phyloP scores from a whole-genome alignment of 2,888 invertebrate species.

The Seira musarum region DNA sequence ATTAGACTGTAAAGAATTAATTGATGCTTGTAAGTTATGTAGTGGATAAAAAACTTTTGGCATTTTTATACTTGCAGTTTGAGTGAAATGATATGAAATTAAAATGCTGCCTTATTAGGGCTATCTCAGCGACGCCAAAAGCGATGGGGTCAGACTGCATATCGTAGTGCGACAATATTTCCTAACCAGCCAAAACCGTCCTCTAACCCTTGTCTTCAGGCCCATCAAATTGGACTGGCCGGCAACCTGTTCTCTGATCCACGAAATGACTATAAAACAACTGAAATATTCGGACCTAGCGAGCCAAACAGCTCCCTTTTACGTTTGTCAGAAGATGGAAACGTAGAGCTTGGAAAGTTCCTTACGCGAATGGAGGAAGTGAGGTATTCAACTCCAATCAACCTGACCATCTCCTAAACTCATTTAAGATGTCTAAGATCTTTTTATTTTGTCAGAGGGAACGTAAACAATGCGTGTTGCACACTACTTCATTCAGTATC shows the following conservation, averaged over 20 bases:
- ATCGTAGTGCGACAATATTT: too few species aligned
- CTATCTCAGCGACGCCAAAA: slow-evolving; percentile 41
- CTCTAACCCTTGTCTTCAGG: slow-evolving; percentile 6
- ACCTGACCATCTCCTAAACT: not conserved
- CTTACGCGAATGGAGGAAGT: slow-evolving; percentile 29
- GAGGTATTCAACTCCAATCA: not conserved
- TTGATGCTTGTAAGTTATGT: slow-evolving; percentile 51
- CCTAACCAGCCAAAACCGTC: not conserved
- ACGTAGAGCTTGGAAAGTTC: slow-evolving; percentile 25
- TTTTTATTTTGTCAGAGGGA: slow-evolving; percentile 24
- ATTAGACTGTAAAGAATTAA: slow-evolving; percentile 50
- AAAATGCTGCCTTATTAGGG: too few species aligned
- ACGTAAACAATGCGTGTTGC: slow-evolving; percentile 58
- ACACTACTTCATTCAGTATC: slow-evolving; percentile 49
- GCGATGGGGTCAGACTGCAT: slow-evolving; percentile 40
- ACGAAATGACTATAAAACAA: slow-evolving; percentile 11
- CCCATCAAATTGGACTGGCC: not conserved
- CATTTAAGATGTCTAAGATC: not conserved
- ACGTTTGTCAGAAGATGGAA: slow-evolving; percentile 33
- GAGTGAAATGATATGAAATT: too few species aligned
- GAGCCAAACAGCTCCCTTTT: slow-evolving; percentile 51
- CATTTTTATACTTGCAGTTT: too few species aligned
- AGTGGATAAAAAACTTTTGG: too few species aligned
- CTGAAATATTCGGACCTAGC: slow-evolving; percentile 38
- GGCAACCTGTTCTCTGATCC: not conserved